These are phyloP conservation scores for Pampusana beccarii DNA, from an alignment of 2,113 vertebrate species.

Conservation along the genomic window DNA sequence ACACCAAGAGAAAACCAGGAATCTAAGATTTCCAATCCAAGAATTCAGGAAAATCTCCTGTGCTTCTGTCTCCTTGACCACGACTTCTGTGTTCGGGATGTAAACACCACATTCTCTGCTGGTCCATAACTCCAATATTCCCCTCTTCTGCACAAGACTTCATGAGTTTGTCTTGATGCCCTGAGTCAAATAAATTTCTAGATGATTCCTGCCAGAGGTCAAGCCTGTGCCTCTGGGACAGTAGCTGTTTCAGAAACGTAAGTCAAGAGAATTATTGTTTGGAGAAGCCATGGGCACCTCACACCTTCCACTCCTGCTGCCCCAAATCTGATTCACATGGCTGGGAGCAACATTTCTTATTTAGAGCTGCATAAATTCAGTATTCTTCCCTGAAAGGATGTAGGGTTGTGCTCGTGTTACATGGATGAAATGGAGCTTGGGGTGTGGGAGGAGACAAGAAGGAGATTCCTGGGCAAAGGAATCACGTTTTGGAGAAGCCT, in stretches of 20 bases:
- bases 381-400: neutral
- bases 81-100: neutral
- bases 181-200: neutral
- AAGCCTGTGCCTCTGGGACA: neutral
- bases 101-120: neutral
- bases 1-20: neutral
- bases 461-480: neutral
- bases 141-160: neutral
- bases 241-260: neutral
- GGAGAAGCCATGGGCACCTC: neutral
- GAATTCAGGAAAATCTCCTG: neutral
- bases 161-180: neutral
- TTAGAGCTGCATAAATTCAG: neutral
- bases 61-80: neutral
- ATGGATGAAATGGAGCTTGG: neutral
- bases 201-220: neutral
- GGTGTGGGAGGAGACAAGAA: neutral
- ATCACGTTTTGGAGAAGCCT: fast-evolving
- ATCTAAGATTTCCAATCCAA: neutral
- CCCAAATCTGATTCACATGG: neutral
- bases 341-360: neutral
- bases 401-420: neutral
- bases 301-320: neutral
- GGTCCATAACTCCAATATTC: neutral
- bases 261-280: neutral